Evolutionary conservation across 1,140 invertebrate genomes (phyloP).

Genomic region (Rhagoletis pomonella): DNA sequence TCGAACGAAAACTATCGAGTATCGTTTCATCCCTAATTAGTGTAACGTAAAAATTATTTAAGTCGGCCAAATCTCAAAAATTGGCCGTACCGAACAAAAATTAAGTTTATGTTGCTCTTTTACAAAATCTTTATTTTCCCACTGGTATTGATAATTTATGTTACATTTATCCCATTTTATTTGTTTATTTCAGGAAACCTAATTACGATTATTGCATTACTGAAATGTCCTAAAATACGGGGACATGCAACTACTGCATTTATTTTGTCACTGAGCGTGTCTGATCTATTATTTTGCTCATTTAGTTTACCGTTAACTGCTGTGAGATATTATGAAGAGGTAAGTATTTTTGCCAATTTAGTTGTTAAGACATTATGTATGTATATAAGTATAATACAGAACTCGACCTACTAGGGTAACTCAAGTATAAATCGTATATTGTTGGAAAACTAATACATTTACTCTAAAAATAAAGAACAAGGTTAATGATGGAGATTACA

Average conservation of each 20-base stretch:
- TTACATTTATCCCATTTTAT: not conserved
- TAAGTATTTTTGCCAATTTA: constrained; percentile 56
- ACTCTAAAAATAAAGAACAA: no score
- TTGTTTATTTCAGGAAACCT: constrained; percentile 81
- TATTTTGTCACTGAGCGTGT: constrained; percentile 88
- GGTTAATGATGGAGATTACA: no score
- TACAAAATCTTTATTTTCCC: not conserved
- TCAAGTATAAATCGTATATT: no score
- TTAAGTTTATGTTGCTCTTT: not conserved
- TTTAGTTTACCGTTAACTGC: constrained; percentile 90
- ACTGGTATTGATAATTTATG: not conserved
- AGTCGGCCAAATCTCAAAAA: no score
- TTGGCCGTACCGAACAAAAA: not conserved
- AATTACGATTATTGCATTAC: constrained; percentile 85
- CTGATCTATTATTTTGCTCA: constrained; percentile 89
- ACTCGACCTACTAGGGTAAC: no score
- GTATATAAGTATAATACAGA: no score
- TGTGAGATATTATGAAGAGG: constrained; percentile 85
- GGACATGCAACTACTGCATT: constrained; percentile 91
- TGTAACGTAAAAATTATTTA: not conserved
- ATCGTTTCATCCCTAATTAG: not conserved
- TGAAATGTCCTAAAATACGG: constrained; percentile 84
- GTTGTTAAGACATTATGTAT: no score
- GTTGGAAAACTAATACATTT: no score
- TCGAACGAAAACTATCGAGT: not conserved